phyloP scores from a whole-genome alignment of 1,140 invertebrate genomes.

The Cepaea nemoralis region DNA sequence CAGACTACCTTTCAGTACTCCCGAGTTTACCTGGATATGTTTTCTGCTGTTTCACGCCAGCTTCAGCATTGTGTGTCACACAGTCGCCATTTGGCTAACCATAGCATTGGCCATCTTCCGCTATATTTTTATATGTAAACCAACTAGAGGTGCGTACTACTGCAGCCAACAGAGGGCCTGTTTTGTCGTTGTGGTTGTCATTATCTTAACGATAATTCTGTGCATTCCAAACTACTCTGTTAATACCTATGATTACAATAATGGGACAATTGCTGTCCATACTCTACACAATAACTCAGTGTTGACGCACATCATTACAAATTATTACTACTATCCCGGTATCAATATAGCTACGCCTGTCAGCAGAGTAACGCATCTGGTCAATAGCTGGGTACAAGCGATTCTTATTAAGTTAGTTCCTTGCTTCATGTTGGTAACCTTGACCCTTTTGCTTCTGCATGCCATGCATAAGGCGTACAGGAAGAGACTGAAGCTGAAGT shows the following conservation, averaged over 20 bases:
- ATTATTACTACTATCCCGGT: neutral
- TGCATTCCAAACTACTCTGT: slow-evolving; percentile 82
- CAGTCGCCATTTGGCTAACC: slow-evolving; percentile 93
- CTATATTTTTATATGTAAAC: slow-evolving; percentile 86
- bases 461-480: slow-evolving; percentile 72
- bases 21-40: slow-evolving; percentile 61
- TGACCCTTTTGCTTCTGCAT: slow-evolving; percentile 72
- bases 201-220: slow-evolving; percentile 81
- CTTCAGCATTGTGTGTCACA: slow-evolving; percentile 87
- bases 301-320: neutral
- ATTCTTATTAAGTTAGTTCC: slow-evolving; percentile 72
- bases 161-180: slow-evolving; percentile 83
- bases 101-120: slow-evolving; percentile 93
- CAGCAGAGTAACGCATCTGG: slow-evolving; percentile 37
- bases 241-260: slow-evolving; percentile 43
- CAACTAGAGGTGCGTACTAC: slow-evolving; percentile 81
- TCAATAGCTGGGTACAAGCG: slow-evolving; percentile 69
- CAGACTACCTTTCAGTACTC: slow-evolving; percentile 48
- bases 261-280: neutral
- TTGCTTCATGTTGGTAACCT: slow-evolving; percentile 72
- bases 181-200: slow-evolving; percentile 81
- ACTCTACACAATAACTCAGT: neutral
- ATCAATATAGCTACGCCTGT: neutral
- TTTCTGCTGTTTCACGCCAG: slow-evolving; percentile 72
- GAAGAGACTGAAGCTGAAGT: slow-evolving; percentile 65